Conservation (phyloP, 1,140 invertebrate genomes). For the Sitodiplosis mosellana region DNA sequence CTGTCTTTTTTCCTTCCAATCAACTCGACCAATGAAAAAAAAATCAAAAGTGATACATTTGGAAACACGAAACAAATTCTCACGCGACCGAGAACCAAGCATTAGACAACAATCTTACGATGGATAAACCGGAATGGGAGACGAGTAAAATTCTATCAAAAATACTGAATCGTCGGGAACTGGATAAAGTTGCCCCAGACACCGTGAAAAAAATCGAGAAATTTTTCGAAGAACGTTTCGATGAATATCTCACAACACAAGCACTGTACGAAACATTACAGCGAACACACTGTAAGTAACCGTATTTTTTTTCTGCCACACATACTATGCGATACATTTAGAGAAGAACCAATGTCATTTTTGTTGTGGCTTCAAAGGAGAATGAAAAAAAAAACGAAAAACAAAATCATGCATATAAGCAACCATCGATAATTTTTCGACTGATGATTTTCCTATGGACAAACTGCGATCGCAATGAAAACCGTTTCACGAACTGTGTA, state of each 20-base stretch:
- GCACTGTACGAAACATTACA: constrained; percentile 42
- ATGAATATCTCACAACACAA: constrained; percentile 48
- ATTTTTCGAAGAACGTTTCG: constrained; percentile 41
- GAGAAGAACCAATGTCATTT: constrained; percentile 12
- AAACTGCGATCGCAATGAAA: no score
- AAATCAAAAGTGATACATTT: no score
- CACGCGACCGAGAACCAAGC: no score
- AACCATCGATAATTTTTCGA: constrained; percentile 4
- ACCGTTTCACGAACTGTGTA: no score
- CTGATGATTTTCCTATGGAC: no score
- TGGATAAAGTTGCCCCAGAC: constrained; percentile 14
- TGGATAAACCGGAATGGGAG: background rate
- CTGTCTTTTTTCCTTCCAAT: no score
- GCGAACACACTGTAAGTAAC: constrained; percentile 36
- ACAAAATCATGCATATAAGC: background rate
- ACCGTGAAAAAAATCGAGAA: constrained; percentile 34
- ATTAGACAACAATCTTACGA: no score
- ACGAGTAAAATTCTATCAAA: background rate
- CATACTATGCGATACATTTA: constrained; percentile 1
- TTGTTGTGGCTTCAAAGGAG: constrained; percentile 8
- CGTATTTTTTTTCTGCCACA: no score
- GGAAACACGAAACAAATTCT: no score
- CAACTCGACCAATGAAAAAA: no score
- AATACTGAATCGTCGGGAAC: constrained; percentile 6
- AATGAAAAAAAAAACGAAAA: background rate